Evolutionary conservation across 53 echinoderm and acorn worm genomes (phyloP), one percentile per base, ranked within the genome.

Genomic region (Zoroaster sp.): DNA sequence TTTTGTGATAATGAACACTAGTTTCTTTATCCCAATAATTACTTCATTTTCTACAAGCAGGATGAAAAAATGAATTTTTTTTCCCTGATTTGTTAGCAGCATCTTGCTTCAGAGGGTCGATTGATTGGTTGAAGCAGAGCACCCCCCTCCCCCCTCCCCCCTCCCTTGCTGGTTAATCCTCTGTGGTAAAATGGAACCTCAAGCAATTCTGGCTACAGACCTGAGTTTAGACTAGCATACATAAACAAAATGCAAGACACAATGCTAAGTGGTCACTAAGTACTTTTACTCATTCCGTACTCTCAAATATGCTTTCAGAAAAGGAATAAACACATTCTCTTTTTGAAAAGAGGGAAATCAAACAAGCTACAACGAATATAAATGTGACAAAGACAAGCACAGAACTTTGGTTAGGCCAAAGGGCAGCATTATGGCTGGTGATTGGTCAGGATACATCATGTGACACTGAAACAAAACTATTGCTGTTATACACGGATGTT

Each of bases 401-500:
- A 3, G 1, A 70, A 17, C 4, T 35, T 20, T 46, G 7, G 7
- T 9, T 12, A 70, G 34, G 34, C 37, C 1, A 9, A 0, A 43
- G 5, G 44, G 68, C 67, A 30, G 82, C 10, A 66, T 17, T 43
- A 40, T 43, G 23, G 82, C 43, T 6, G 54, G 36, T 78, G 78
- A 78, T 78, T 78, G 55, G 78, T 44, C 47, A 75, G 47, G 45
- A 10, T 54, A 52, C 53, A n/a, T 77, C 77, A 52, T 5, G 11
- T 52, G 83, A 83, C 31, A 47, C 83, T 83, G 71, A 18, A 83
- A 82, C 38, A 70, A 12, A 49, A 70, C 11, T 35, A 21, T 25
- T 40, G n/a, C 70, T 34, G 41, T 35, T 18, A 38, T 18, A 12
- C n/a, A 25, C 12, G n/a, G 18, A 71, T 3, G 20, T 8, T 12